These are phyloP conservation scores for Trichogramma dendrolimi DNA, from an alignment of 2,888 invertebrate genomes.

Conservation along the genomic window DNA sequence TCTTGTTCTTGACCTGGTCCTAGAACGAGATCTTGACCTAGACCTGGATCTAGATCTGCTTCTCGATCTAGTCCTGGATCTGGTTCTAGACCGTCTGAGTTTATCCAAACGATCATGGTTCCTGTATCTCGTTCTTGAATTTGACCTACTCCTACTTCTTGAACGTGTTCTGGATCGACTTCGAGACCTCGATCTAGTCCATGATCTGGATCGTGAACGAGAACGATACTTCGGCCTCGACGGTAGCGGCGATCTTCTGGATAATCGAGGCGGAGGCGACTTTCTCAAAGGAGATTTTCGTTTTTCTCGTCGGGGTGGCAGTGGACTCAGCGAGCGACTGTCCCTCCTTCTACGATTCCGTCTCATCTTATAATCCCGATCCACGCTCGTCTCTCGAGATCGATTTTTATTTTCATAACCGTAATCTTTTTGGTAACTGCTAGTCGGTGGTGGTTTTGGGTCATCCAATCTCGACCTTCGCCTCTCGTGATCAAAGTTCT, in stretches of 20 bases:
- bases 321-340: slow-evolving; percentile 45
- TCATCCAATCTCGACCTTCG: slow-evolving; percentile 36
- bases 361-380: slow-evolving; percentile 39
- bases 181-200: slow-evolving; percentile 49
- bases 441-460: slow-evolving; percentile 35
- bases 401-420: slow-evolving; percentile 40
- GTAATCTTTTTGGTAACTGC: slow-evolving; percentile 37
- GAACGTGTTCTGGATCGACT: slow-evolving; percentile 48
- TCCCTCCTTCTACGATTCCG: slow-evolving; percentile 39
- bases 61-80: slow-evolving; percentile 36
- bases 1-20: slow-evolving; percentile 39
- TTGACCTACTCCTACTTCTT: slow-evolving; percentile 31
- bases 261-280: slow-evolving; percentile 13
- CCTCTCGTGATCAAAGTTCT: slow-evolving; percentile 31
- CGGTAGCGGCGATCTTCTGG: slow-evolving; percentile 22
- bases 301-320: slow-evolving; percentile 36
- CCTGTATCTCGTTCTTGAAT: slow-evolving; percentile 20
- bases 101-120: too few species aligned
- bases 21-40: slow-evolving; percentile 35
- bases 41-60: slow-evolving; percentile 33
- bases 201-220: slow-evolving; percentile 43
- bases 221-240: slow-evolving; percentile 39
- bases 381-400: slow-evolving; percentile 39
- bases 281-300: slow-evolving; percentile 14
- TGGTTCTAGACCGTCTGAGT: slow-evolving; percentile 34